These are phyloP conservation scores for Podiceps cristatus DNA, from an alignment of 2,113 vertebrate species.

Conservation along the genomic window DNA sequence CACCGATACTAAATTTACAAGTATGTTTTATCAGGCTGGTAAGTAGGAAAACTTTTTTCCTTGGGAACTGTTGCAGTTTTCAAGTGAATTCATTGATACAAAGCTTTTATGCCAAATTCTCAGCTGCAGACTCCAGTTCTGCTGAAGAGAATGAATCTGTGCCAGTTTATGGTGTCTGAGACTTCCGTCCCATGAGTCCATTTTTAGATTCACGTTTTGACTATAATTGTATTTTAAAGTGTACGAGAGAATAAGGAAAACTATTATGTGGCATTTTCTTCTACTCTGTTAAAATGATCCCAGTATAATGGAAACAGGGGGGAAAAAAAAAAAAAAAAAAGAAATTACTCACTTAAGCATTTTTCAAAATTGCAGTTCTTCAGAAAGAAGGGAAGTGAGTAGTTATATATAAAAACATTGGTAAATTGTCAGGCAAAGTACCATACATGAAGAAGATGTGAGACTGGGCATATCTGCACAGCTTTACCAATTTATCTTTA, in stretches of 20 bases:
- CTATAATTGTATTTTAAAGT: conserved; percentile 40
- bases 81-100: not conserved
- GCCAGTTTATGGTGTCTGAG: not conserved
- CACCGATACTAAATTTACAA: not conserved
- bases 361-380: conserved; percentile 21
- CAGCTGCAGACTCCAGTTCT: not conserved
- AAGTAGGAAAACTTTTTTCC: not conserved
- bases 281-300: conserved; percentile 5
- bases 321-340: not conserved
- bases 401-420: not conserved
- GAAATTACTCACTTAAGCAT: not conserved
- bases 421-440: not conserved
- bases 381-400: not conserved
- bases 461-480: not conserved
- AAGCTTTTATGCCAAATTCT: not conserved
- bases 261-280: conserved; percentile 36
- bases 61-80: not conserved
- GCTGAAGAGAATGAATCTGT: conserved; percentile 11
- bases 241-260: not conserved
- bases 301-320: conserved; percentile 3
- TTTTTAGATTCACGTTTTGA: conserved; percentile 23
- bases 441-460: not conserved
- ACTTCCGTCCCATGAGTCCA: conserved; percentile 5
- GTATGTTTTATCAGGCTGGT: not conserved
- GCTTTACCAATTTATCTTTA: not conserved